Conservation (phyloP, 2,888 invertebrate species). For the Metalampra italica region DNA sequence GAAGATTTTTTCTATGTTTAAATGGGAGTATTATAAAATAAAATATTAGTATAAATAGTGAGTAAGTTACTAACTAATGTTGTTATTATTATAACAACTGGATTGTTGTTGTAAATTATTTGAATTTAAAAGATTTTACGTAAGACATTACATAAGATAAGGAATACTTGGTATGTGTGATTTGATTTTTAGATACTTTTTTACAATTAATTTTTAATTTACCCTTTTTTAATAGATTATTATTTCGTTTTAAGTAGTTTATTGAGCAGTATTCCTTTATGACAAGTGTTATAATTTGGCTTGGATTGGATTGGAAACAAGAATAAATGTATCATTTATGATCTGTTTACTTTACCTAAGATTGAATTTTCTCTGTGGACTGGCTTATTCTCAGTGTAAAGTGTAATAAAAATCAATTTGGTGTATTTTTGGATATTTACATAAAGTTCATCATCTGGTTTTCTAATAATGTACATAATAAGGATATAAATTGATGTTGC, state of each 20-base stretch:
- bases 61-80: slow-evolving; percentile 57
- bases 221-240: slow-evolving; percentile 33
- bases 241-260: slow-evolving; percentile 39
- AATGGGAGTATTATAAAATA: slow-evolving; percentile 52
- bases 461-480: slow-evolving; percentile 51
- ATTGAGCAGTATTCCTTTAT: slow-evolving; percentile 53
- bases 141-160: slow-evolving; percentile 47
- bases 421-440: slow-evolving; percentile 54
- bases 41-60: slow-evolving; percentile 51
- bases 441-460: slow-evolving; percentile 36
- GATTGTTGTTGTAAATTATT: slow-evolving; percentile 71
- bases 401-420: slow-evolving; percentile 38
- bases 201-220: slow-evolving; percentile 49
- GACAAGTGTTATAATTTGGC: slow-evolving; percentile 58
- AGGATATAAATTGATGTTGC: slow-evolving; percentile 43
- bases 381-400: slow-evolving; percentile 27
- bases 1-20: slow-evolving; percentile 50
- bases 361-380: slow-evolving; percentile 9
- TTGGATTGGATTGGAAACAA: slow-evolving; percentile 50
- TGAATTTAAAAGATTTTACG: slow-evolving; percentile 60
- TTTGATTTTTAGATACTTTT: slow-evolving; percentile 50
- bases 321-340: slow-evolving; percentile 26
- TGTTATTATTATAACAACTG: slow-evolving; percentile 65
- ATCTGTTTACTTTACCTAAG: slow-evolving; percentile 15
- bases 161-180: slow-evolving; percentile 56